Evolutionary conservation across 2,888 invertebrate species (phyloP), one percentile per base, ranked within the genome.

Genomic region (Xestia rhomboidea): DNA sequence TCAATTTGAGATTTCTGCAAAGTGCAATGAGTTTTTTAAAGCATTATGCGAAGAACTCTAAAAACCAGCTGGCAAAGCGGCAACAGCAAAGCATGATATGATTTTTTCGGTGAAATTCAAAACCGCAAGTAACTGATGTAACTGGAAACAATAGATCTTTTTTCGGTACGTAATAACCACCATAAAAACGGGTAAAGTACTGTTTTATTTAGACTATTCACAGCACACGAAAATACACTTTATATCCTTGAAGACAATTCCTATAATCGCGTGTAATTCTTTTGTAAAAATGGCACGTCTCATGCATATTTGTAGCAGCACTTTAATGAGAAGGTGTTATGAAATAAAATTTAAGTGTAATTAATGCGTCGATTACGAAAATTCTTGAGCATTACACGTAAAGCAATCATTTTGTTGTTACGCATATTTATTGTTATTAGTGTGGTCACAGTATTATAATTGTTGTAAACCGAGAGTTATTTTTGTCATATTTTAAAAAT

Each of bases 41-140:
- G 15, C 24, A 41, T 27, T 57, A 24, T 83, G 68, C 38, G 30
- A 64, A 30, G 5, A 57, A 64, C 30, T 71, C 15, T 44, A 49
- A 74, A 80, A 68, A 70, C 21, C 8, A 73, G 15, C 34, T 79
- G 38, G 51, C 69, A 34, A 30, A 13, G 30, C 38, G 49, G 64
- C 44, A 60, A 57, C 18, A 10, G 44, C 54, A 69, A 70, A 77
- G 69, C 57, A 71, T 62, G 73, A 70, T 60, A 73, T 57, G 49
- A 77, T 71, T 79, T 60, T 62, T 72, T 67, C 30, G 72, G 83
- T 66, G 80, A 86, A 87, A 83, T 69, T 85, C 51, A 62, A 68
- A 77, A 85, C 80, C 78, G n/a, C 81, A 76, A 77, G 64, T 54
- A 30, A 69, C 68, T 88, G 79, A 85, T 74, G 77, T 81, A 87